Base-by-base conservation (phyloP, 2,888 invertebrate species). In the Meloe dianella region DNA sequence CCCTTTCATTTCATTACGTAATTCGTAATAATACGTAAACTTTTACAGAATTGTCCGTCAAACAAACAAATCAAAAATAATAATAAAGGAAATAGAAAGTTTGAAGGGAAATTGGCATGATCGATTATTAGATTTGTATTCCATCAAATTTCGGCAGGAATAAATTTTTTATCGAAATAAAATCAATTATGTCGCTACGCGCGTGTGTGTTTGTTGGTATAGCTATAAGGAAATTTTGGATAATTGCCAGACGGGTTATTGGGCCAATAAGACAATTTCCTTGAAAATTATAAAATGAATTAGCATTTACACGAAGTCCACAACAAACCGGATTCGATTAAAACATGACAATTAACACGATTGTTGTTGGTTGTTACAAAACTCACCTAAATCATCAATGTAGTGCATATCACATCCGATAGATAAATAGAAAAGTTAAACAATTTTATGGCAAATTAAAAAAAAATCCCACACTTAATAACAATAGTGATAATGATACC, bases 331-430 rank as follows among this genome's bases (percentile, higher is more conserved):
- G n/a, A n/a, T n/a, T n/a, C n/a, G n/a, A n/a, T n/a, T n/a, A n/a
- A n/a, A n/a, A n/a, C n/a, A n/a, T n/a, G n/a, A n/a, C n/a, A n/a
- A n/a, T n/a, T n/a, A n/a, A n/a, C n/a, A n/a, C n/a, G n/a, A n/a
- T n/a, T n/a, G n/a, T n/a, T n/a, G n/a, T n/a, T n/a, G n/a, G n/a
- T n/a, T n/a, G n/a, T n/a, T n/a, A n/a, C n/a, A n/a, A n/a, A 51
- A 51, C 67, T 64, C 61, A 68, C 67, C 67, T 68, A 65, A 56
- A 24, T 64, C 67, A 65, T 68, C 67, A 38, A 65, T 65, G 59
- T 62, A 59, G 59, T 59, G 61, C 67, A 68, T 51, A 51, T 65
- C 62, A 68, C 65, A 68, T 68, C 38, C 60, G 56, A 51, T 29
- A 10, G 10, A 57, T 57, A 17, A 2, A n/a, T 10, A 17, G n/a